Evolutionary conservation across 1,140 invertebrate genomes (phyloP), one percentile per base, ranked within the genome.

Genomic region (Melitaea cinxia): DNA sequence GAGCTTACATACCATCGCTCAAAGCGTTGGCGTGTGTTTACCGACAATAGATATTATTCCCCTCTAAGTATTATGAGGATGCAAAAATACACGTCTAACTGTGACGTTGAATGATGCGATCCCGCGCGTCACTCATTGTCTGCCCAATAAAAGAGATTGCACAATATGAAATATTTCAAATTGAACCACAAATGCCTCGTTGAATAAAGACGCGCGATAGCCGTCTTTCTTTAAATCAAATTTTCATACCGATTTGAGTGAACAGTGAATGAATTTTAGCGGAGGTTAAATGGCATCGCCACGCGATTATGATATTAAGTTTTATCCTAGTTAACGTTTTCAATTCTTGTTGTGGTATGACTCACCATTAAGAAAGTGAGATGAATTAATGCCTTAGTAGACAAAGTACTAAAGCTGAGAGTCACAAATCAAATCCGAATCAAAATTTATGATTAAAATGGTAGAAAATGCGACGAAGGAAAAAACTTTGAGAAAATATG

Each of bases 121-220:
- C 77, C 76, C 72, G 65, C 73, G 74, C 82, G 82, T 85, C 62
- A 70, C 77, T 71, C 78, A 86, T 87, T 89, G 85, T 88, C 80
- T 81, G 83, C 65, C 26, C 50, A 42, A 75, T 86, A 82, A 89
- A 89, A 89, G 86, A 83, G 83, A 85, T 86, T 83, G 79, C 84
- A 83, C 80, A 85, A 85, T 88, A 89, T 87, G 84, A 89, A 89
- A 88, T 89, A 87, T 81, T 88, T 87, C 84, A 79, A 79, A 80
- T 75, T 85, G 77, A 84, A 81, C 80, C 80, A 78, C 77, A 77
- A 78, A 71, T 77, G 77, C 78, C 77, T 83, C 80, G 82, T 83
- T 86, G 84, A 87, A 89, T 87, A 77, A 77, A 67, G 72, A 67
- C 67, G 73, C 64, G 63, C 55, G 50, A 53, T 67, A 65, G 33